Evolutionary conservation across 1,140 invertebrate genomes (phyloP).

Genomic region (Oscheius sp.): DNA sequence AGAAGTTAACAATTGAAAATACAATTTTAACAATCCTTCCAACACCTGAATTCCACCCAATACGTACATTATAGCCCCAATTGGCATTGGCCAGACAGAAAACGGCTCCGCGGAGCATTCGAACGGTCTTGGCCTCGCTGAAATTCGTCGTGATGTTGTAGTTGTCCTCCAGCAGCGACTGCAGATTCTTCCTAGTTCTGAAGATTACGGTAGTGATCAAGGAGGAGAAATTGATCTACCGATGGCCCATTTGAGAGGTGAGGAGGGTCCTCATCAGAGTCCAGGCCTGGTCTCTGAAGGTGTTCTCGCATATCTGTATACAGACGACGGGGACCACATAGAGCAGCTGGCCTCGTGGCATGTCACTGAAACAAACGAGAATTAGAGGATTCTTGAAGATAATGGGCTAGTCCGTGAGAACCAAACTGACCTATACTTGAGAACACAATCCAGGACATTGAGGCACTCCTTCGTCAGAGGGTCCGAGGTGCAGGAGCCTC

Average conservation of each 20-base stretch:
- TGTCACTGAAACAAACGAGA: constrained; percentile 3
- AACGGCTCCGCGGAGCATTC: constrained; percentile 7
- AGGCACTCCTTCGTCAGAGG: not conserved
- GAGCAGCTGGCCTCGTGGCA: not conserved
- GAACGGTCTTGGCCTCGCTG: too few relatives aligned
- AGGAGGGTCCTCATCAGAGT: not conserved
- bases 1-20: not conserved
- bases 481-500: not conserved
- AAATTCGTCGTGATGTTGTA: too few relatives aligned
- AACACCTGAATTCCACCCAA: not conserved
- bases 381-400: not conserved
- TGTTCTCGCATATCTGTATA: not conserved
- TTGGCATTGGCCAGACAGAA: constrained; percentile 20
- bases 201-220: not conserved
- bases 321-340: not conserved
- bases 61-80: not conserved
- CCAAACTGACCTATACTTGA: constrained; percentile 7
- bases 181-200: not conserved
- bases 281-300: constrained; percentile 5
- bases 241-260: constrained; percentile 8
- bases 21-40: not conserved
- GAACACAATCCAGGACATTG: constrained; percentile 1
- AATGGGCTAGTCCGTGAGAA: constrained; percentile 18
- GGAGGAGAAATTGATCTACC: not conserved
- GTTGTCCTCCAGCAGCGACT: not conserved